These are phyloP conservation scores for Prionailurus bengalensis DNA, from an alignment of 2,113 vertebrate species.

Conservation along the genomic window DNA sequence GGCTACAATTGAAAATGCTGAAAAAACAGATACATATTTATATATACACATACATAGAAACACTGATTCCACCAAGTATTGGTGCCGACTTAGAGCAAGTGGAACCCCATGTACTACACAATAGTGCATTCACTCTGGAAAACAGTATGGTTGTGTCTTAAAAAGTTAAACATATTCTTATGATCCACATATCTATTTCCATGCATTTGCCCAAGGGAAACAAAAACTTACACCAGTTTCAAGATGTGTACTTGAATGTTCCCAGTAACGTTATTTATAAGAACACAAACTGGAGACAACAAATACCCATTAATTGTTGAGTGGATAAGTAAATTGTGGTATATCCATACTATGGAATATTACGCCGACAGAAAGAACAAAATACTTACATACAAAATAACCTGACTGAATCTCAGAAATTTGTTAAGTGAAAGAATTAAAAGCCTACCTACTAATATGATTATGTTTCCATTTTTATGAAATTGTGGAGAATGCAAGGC, in stretches of 20 bases:
- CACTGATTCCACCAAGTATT: background rate
- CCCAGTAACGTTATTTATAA: background rate
- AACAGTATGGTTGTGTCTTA: background rate
- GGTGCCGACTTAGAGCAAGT: no score
- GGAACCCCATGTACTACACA: background rate
- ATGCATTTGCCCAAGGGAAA: background rate
- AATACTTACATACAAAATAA: background rate
- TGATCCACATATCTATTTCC: background rate
- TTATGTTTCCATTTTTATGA: background rate
- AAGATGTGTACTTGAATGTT: background rate
- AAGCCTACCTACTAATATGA: background rate
- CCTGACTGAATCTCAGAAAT: background rate
- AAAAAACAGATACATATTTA: background rate
- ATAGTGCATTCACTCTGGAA: background rate
- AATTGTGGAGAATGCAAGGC: background rate
- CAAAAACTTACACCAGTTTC: background rate
- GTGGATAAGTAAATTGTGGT: background rate
- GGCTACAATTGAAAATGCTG: background rate
- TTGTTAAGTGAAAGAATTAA: background rate
- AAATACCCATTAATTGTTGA: background rate
- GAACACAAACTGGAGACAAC: background rate
- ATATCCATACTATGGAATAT: no score
- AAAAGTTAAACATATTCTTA: background rate
- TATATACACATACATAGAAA: background rate
- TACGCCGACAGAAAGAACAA: background rate